Evolutionary conservation across 2,888 invertebrate genomes (phyloP).

Genomic region (Pammene fasciana): DNA sequence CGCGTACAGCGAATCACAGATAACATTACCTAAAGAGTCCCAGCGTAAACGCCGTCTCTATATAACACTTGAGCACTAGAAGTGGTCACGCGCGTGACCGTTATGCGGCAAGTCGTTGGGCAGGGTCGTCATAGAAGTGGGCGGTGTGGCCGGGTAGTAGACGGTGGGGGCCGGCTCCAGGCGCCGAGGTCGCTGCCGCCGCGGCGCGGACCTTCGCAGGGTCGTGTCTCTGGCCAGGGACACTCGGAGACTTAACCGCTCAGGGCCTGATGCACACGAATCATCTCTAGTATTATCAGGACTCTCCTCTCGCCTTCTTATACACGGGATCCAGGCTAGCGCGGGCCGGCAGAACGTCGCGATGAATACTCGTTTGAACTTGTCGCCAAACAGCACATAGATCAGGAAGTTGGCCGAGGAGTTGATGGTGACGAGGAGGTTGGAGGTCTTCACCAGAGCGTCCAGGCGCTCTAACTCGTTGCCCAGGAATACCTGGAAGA

Average conservation of each 20-base stretch:
- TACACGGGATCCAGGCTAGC: slow-evolving; percentile 68
- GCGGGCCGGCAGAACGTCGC: slow-evolving; percentile 87
- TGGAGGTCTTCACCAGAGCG: slow-evolving; percentile 91
- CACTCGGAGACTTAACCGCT: slow-evolving; percentile 86
- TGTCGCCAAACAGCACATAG: slow-evolving; percentile 98
- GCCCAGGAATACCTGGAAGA: slow-evolving; percentile 87
- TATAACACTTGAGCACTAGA: slow-evolving; percentile 20
- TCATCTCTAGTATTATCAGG: slow-evolving; percentile 89
- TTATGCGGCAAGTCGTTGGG: slow-evolving; percentile 43
- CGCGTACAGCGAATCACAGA: slow-evolving; percentile 33
- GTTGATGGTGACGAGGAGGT: slow-evolving; percentile 97
- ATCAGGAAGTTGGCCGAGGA: slow-evolving; percentile 99
- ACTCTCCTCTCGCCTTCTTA: slow-evolving; percentile 83
- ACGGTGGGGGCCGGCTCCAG: slow-evolving; percentile 61
- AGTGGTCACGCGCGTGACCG: slow-evolving; percentile 47
- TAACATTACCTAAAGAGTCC: slow-evolving; percentile 31
- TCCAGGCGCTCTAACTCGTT: slow-evolving; percentile 77
- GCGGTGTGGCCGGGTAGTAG: slow-evolving; percentile 66
- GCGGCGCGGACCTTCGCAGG: slow-evolving; percentile 63
- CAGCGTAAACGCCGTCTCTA: slow-evolving; percentile 13
- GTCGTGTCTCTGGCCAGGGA: slow-evolving; percentile 74
- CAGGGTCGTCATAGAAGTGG: slow-evolving; percentile 42
- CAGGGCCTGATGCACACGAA: slow-evolving; percentile 91
- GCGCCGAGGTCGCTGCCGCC: slow-evolving; percentile 48
- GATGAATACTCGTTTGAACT: slow-evolving; percentile 94